Evolutionary conservation across 2,113 vertebrate genomes (phyloP).

Genomic region (Corydoras sp.): DNA sequence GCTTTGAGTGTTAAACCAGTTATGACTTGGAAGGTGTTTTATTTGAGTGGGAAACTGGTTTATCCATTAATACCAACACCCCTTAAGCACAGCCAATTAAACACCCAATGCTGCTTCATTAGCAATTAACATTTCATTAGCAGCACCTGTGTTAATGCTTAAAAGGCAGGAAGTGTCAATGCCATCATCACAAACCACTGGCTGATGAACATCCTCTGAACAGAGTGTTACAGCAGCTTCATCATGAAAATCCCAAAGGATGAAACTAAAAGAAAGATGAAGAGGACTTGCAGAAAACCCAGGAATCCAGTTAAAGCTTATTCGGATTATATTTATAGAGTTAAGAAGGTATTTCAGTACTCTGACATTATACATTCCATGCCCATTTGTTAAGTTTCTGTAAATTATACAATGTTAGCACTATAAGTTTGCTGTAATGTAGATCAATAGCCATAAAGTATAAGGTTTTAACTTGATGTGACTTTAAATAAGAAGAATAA

Average conservation of each 20-base stretch:
- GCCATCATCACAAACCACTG: neutral
- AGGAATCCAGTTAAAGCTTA: conserved; percentile 2
- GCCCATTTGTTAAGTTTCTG: too few relatives aligned
- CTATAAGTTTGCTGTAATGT: too few relatives aligned
- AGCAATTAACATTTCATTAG: neutral
- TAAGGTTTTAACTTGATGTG: too few relatives aligned
- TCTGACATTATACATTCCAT: neutral
- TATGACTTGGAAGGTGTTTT: too few relatives aligned
- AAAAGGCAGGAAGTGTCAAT: neutral
- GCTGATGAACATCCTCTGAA: conserved; percentile 2
- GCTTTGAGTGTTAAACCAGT: too few relatives aligned
- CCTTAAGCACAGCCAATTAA: too few relatives aligned
- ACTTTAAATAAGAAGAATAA: too few relatives aligned
- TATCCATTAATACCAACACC: too few relatives aligned
- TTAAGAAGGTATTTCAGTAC: conserved; percentile 34
- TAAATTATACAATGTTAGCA: too few relatives aligned
- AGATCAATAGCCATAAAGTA: too few relatives aligned
- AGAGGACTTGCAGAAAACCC: neutral
- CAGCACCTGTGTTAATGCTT: neutral
- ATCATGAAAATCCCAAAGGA: conserved; percentile 33
- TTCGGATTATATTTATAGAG: conserved; percentile 32
- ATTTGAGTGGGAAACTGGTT: too few relatives aligned
- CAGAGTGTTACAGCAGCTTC: neutral
- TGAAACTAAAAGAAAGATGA: neutral
- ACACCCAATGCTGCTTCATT: neutral